These are phyloP conservation scores for Acrocera orbiculus DNA, from an alignment of 2,888 invertebrate species.

Conservation along the genomic window DNA sequence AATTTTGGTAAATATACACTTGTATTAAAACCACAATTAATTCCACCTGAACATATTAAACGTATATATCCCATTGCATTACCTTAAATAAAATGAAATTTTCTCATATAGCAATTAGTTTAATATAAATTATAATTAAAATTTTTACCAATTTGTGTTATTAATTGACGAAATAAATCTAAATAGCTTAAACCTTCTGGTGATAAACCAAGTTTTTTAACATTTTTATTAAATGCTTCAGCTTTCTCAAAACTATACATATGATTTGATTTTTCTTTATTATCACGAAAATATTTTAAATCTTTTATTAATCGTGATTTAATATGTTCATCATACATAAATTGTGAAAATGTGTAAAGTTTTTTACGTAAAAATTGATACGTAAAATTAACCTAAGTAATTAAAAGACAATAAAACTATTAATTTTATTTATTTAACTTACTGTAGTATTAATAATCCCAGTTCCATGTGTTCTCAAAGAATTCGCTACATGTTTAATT, in stretches of 20 bases:
- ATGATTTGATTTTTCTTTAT: constrained; percentile 40
- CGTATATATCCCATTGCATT: constrained; percentile 94
- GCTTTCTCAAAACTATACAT: constrained; percentile 78
- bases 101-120: too few species aligned
- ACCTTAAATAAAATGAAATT: constrained; percentile 14
- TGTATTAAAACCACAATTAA: constrained; percentile 81
- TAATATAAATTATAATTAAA: too few species aligned
- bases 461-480: constrained; percentile 88
- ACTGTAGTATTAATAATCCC: constrained; percentile 93
- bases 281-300: constrained; percentile 63
- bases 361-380: constrained; percentile 89
- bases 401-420: constrained; percentile 4
- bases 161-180: constrained; percentile 79
- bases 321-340: constrained; percentile 94
- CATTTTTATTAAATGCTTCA: constrained; percentile 82
- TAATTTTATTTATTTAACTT: constrained; percentile 13
- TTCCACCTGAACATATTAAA: constrained; percentile 81
- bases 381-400: constrained; percentile 52
- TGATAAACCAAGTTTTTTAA: constrained; percentile 68
- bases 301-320: constrained; percentile 87
- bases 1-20: constrained; percentile 77
- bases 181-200: constrained; percentile 72
- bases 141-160: constrained; percentile 70
- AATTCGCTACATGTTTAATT: constrained; percentile 89
- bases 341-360: constrained; percentile 88